Base-by-base conservation (phyloP, 2,888 invertebrate species). In the Poecilobothrus nobilitatus region DNA sequence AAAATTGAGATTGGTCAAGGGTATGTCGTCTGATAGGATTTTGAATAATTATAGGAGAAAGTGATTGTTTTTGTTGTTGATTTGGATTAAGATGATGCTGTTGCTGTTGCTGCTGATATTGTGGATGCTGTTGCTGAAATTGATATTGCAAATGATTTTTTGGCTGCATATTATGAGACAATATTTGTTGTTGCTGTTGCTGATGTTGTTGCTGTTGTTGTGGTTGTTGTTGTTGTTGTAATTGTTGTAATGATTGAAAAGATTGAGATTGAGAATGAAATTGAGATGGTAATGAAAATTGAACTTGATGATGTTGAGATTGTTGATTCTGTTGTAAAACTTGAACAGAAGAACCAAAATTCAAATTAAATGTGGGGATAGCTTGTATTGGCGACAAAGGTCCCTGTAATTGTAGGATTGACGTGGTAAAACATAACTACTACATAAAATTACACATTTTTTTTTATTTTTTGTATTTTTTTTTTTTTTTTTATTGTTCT, bases 361-460 rank as follows among this genome's bases (percentile, higher is more conserved):
- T 34, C 67, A 69, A 69, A 12, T 66, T 61, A 62, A 21, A 68
- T 65, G 66, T 33, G 21, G 22, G 68, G 37, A 62, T 18, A 37
- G 68, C 15, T 71, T 66, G 66, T 69, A 68, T 65, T 15, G 62
- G 18, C 53, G n/a, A 8, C 20, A 44, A 68, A 53, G 34, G 63
- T 64, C 53, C 44, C 64, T 62, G 62, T 18, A 21, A 22, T 27
- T 70, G 66, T 66, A 68, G 70, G 37, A 20, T 4, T 68, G 67
- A 76, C 78, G 74, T 78, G 78, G 66, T 27, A 27, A 27, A 27
- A 27, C 27, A 27, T 27, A 27, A 27, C n/a, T n/a, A n/a, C n/a
- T n/a, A n/a, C n/a, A 27, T 27, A 27, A 27, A 27, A 27, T 27
- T 27, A 27, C 27, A 27, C 18, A 53, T 27, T 27, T 27, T 27